Base-by-base conservation (phyloP, 2,113 vertebrate species). In the Perca flavescens region DNA sequence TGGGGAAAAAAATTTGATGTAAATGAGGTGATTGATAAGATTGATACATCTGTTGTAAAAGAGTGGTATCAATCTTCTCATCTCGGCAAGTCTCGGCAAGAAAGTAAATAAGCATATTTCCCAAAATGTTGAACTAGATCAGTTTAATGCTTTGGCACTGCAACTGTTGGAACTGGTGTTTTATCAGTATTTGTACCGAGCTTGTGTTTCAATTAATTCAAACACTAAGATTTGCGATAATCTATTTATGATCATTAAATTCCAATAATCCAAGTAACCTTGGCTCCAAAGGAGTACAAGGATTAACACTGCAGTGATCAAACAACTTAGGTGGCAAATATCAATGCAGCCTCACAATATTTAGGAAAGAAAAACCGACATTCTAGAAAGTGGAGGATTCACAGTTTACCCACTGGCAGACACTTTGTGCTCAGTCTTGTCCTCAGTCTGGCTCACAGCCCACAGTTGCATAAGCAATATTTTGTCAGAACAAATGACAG, bases 391-490 rank as follows among this genome's bases (percentile, higher is more conserved):
- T 12, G 60, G 40, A 74, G 15, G 53, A 63, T 64, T 46, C 19
- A 57, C 43, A 72, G n/a, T 70, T 65, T 53, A 34, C 47, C 62
- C 61, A 25, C 60, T 56, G 74, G 28, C 58, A 74, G 28, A 60
- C 56, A 68, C 77, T 76, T 73, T 71, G 72, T 67, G 64, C 60
- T 68, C 40, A 36, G 64, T 58, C 66, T 75, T 74, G 82, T 86
- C 80, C 67, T 86, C 79, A 34, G 53, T 21, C 72, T 92, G 89
- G 86, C 89, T 86, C 46, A 13, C 28, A 14, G 74, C 86, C 86
- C 71, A 49, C 43, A 28, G 82, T 86, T 93, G 70, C 87, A 78
- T 91, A 91, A 93, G 84, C 50, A 64, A 83, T 76, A 86, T 57
- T 88, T 73, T 61, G 76, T 89, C 84, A 65, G 76, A 56, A 19